Percentiles rank a stretch among this genome's conserved stretches.
Evolutionary conservation across 2,113 vertebrate species (phyloP).

Genomic region (Scatophagus argus): DNA sequence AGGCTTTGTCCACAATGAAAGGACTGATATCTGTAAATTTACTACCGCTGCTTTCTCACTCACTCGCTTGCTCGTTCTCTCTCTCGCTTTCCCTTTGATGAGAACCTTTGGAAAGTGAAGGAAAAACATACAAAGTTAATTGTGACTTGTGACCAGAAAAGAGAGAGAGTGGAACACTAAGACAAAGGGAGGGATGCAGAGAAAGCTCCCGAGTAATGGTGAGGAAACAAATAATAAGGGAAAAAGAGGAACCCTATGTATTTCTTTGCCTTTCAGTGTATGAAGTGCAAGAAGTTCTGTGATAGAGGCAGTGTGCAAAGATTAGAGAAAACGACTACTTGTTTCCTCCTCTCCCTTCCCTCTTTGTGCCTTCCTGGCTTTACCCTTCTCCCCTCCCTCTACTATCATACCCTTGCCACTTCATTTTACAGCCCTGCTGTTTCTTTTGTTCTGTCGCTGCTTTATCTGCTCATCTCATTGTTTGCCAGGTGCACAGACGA

Average conservation of each 20-base stretch:
- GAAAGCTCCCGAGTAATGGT: not conserved
- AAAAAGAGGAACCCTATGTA: constrained; percentile 17
- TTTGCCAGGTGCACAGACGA: constrained; percentile 50
- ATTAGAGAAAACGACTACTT: constrained; percentile 59
- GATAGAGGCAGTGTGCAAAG: constrained; percentile 34
- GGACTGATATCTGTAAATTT: constrained; percentile 80
- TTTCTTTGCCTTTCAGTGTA: constrained; percentile 43
- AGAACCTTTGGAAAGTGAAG: constrained; percentile 55
- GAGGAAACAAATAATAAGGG: not conserved
- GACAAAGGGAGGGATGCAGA: constrained; percentile 13
- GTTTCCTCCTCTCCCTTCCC: constrained; percentile 31
- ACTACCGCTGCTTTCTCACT: constrained; percentile 59
- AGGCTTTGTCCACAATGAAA: constrained; percentile 83
- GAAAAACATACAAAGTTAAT: constrained; percentile 65
- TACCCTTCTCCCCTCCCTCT: not conserved
- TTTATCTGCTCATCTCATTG: constrained; percentile 51
- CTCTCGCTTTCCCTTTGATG: constrained; percentile 47
- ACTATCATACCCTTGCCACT: constrained; percentile 29
- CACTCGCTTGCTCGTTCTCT: constrained; percentile 44
- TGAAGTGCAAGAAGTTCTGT: constrained; percentile 53
- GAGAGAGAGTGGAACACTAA: constrained; percentile 17
- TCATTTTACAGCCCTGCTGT: constrained; percentile 24
- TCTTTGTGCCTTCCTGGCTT: constrained; percentile 42
- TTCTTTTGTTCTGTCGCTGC: constrained; percentile 47
- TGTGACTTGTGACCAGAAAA: constrained; percentile 61